Conservation (phyloP, 2,113 vertebrate genomes). For the Oenanthe oenanthe region DNA sequence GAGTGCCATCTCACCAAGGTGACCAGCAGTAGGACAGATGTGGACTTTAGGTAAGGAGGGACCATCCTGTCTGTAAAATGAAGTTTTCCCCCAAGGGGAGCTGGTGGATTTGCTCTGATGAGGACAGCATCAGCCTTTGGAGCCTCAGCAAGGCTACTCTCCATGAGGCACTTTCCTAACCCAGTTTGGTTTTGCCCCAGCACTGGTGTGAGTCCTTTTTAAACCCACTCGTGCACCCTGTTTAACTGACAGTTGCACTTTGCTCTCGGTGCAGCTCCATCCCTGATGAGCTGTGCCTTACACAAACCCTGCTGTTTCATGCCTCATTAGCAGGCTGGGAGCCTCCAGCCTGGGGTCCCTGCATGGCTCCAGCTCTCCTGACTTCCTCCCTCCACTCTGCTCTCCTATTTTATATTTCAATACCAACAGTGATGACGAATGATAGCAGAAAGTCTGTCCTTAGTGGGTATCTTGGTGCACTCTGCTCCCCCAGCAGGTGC, state of each 20-base stretch:
- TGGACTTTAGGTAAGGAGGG: not conserved
- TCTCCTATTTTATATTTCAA: not conserved
- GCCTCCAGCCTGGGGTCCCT: not conserved
- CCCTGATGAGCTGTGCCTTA: not conserved
- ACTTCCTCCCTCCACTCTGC: not conserved
- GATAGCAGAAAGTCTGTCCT: not conserved
- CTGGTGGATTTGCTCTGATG: not conserved
- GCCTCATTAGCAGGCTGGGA: conserved; percentile 50
- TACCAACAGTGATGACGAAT: not conserved
- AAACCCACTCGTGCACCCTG: not conserved
- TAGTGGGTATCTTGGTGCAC: not conserved
- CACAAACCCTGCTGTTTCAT: conserved; percentile 32
- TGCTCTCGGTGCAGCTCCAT: conserved; percentile 17
- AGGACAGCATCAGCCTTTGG: not conserved
- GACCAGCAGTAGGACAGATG: not conserved
- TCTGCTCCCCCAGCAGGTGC: not conserved
- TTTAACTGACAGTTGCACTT: not conserved
- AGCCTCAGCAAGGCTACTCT: not conserved
- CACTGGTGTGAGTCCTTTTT: not conserved
- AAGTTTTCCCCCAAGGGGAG: not conserved
- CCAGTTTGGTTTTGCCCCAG: not conserved
- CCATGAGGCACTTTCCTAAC: not conserved
- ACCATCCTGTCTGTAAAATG: not conserved
- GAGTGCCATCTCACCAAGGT: not conserved
- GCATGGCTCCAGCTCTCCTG: not conserved